Conservation (phyloP, 2,113 vertebrate genomes). For the Sorex araneus region DNA sequence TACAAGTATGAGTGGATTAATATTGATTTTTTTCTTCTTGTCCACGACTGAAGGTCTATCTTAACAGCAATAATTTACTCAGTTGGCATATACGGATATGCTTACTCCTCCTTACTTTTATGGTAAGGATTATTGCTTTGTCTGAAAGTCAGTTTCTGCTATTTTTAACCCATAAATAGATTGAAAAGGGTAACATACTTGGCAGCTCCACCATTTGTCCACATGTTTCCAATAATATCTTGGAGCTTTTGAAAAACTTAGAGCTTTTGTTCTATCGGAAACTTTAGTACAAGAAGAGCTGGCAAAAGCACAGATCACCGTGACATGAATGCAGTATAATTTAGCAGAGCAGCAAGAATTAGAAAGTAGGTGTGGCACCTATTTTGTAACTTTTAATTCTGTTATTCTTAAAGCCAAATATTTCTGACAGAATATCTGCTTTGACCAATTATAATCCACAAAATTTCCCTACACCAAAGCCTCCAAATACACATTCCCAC, state of each 20-base stretch:
- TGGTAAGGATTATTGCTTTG: constrained; percentile 76
- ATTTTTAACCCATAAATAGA: constrained; percentile 81
- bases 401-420: not conserved
- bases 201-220: constrained; percentile 48
- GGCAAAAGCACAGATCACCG: not conserved
- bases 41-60: constrained; percentile 83
- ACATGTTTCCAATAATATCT: constrained; percentile 47
- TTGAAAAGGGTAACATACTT: constrained; percentile 63
- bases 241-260: constrained; percentile 68
- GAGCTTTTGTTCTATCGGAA: constrained; percentile 66
- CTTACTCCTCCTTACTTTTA: constrained; percentile 75
- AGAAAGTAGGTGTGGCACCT: not conserved
- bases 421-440: not conserved
- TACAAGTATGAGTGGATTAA: constrained; percentile 90
- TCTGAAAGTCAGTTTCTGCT: constrained; percentile 76
- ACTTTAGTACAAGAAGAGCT: constrained; percentile 57
- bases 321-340: constrained; percentile 31
- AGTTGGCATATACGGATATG: constrained; percentile 76
- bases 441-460: not conserved
- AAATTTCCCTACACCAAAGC: not conserved
- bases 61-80: constrained; percentile 87
- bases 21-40: constrained; percentile 87
- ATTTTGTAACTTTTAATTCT: constrained; percentile 28
- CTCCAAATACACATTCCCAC: not conserved
- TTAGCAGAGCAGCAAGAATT: constrained; percentile 32